Base-by-base conservation (phyloP, 2,113 vertebrate species). In the Plotosus lineatus region DNA sequence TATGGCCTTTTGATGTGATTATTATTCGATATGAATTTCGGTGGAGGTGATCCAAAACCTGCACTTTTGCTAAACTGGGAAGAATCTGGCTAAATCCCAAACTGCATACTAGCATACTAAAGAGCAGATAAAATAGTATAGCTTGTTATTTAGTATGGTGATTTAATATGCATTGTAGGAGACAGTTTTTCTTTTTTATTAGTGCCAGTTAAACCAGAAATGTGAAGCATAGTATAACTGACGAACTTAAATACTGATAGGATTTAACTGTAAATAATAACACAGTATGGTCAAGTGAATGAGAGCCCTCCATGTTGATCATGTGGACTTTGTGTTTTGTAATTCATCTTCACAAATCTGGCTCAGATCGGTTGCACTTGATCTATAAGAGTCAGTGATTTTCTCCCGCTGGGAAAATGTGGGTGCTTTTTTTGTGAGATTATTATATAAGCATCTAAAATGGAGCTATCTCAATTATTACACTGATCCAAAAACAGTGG, bases 401-500 rank as follows among this genome's bases (percentile, higher is more conserved):
- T 23, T 72, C 56, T 55, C 23, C 46, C 14, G 6, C 15, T 68
- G 21, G 42, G 6, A 1, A 15, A 72, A 11, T 51, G 69, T 12
- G 44, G 38, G 40, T 48, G 40, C 42, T 33, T 79, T 69, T 44
- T 56, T 69, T 51, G 33, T 77, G n/a, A 58, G 50, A 72, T 75
- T 78, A 72, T 75, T 78, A 65, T 80, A 63, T 71, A 53, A 63
- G 61, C 71, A 79, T 66, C 50, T 77, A 77, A 40, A 53, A 46
- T 60, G 40, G 48, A 60, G 40, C 66, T 72, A 72, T 80, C 78
- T 60, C 66, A 26, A 36, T 71, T 80, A 56, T 48, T 73, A 84
- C 78, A 51, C 44, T 82, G 72, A 77, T 81, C 77, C 15, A 88
- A 84, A 83, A 83, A 78, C 80, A 88, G 81, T 76, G 84, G 89